Percentiles rank a stretch among this genome's conserved stretches.
Evolutionary conservation across 2,113 vertebrate genomes (phyloP).

Genomic region (Gambusia holbrooki): DNA sequence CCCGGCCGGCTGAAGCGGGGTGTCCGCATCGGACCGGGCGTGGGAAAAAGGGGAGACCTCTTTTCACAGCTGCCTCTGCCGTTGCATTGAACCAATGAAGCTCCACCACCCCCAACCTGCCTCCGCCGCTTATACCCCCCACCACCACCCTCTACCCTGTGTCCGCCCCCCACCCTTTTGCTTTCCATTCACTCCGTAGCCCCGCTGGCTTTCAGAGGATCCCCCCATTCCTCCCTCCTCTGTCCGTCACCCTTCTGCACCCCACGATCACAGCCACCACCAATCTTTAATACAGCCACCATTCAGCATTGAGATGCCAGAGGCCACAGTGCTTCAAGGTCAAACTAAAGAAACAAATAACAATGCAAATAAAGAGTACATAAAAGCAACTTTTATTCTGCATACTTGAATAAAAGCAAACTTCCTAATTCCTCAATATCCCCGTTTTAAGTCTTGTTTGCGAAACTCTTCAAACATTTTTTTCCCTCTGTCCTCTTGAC

Average conservation of each 20-base stretch:
- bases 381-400: background rate
- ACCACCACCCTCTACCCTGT: conserved; percentile 45
- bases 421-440: background rate
- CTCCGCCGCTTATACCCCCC: conserved; percentile 51
- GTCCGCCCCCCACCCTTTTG: conserved; percentile 17
- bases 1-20: conserved; percentile 83
- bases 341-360: conserved; percentile 15
- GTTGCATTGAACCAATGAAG: conserved; percentile 88
- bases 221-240: conserved; percentile 63
- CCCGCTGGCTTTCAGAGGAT: conserved; percentile 69
- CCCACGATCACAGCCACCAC: conserved; percentile 60
- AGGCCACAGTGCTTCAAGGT: conserved; percentile 68
- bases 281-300: conserved; percentile 82
- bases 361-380: conserved; percentile 5
- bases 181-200: conserved; percentile 73
- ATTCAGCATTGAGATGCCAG: conserved; percentile 81
- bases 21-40: conserved; percentile 82
- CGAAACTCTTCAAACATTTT: background rate
- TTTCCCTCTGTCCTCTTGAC: background rate
- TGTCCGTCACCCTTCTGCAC: conserved; percentile 64
- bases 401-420: background rate
- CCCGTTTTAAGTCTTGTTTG: background rate
- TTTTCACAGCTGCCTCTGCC: conserved; percentile 90
- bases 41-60: conserved; percentile 93
- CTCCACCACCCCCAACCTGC: conserved; percentile 61